A percentile compares a stretch with the other conserved stretches of the same genome.
These are phyloP conservation scores for Bursaphelenchus mucronatus DNA, from an alignment of 1,140 invertebrate genomes.

Conservation along the genomic window DNA sequence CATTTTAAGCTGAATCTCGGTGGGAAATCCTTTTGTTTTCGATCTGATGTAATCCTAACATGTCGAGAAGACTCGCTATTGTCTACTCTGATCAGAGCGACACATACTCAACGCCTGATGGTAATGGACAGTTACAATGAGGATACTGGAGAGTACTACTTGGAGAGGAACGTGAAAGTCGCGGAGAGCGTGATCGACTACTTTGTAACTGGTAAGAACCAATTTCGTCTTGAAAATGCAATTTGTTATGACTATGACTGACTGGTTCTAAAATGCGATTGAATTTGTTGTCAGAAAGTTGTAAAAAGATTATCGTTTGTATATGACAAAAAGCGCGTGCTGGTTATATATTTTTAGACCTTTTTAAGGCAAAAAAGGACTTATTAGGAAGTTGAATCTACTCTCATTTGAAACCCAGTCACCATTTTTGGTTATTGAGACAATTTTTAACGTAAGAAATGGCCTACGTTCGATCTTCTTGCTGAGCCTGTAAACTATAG, in stretches of 20 bases:
- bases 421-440: too few species aligned
- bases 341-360: too few species aligned
- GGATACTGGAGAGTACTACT: constrained; percentile 52
- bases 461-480: neutral
- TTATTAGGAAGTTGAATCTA: too few species aligned
- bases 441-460: too few species aligned
- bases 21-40: constrained; percentile 53
- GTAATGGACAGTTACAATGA: constrained; percentile 42
- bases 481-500: neutral
- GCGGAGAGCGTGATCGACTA: constrained; percentile 56
- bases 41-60: constrained; percentile 39
- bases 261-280: too few species aligned
- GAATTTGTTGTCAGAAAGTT: too few species aligned
- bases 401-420: too few species aligned
- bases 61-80: constrained; percentile 23
- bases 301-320: too few species aligned
- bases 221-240: constrained; percentile 3
- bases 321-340: too few species aligned
- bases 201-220: constrained; percentile 48
- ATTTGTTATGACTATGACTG: constrained; percentile 7
- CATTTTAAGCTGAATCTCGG: constrained; percentile 50
- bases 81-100: constrained; percentile 34
- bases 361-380: too few species aligned
- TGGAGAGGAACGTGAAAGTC: constrained; percentile 50
- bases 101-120: constrained; percentile 40